These are phyloP conservation scores for Cheilosia impressa DNA, from an alignment of 2,888 invertebrate species.

Conservation along the genomic window DNA sequence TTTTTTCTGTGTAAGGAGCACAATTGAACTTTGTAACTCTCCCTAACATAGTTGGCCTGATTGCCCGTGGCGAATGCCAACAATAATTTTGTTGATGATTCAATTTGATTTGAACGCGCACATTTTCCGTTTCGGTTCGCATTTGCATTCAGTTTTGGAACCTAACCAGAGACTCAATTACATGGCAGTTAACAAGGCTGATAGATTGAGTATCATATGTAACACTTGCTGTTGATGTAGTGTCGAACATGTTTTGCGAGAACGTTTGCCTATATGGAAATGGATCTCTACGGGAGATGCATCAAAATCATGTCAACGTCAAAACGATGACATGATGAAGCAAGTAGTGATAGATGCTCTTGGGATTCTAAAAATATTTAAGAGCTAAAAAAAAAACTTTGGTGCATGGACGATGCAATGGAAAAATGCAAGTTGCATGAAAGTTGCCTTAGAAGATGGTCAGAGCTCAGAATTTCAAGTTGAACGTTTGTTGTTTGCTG, in stretches of 20 bases:
- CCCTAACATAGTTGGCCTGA: background rate
- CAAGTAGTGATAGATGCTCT: background rate
- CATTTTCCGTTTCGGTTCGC: background rate
- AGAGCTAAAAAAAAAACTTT: conserved; percentile 1
- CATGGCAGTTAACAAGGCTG: conserved; percentile 53
- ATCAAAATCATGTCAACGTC: conserved; percentile 49
- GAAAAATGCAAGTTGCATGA: no score
- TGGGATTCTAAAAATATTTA: conserved; percentile 28
- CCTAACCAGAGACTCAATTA: conserved; percentile 53
- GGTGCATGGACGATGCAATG: no score
- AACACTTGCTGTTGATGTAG: conserved; percentile 46
- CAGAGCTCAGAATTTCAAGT: no score
- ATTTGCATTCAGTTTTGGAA: conserved; percentile 62
- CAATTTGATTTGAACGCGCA: conserved; percentile 44
- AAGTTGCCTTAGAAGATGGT: no score
- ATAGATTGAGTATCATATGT: conserved; percentile 52
- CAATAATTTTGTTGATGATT: conserved; percentile 48
- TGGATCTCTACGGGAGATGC: background rate
- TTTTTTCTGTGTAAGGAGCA: conserved; percentile 7
- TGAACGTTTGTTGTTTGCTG: no score
- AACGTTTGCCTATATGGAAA: conserved; percentile 21
- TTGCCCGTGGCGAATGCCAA: conserved; percentile 33
- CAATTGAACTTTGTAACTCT: conserved; percentile 13
- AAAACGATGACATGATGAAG: conserved; percentile 11
- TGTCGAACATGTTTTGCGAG: conserved; percentile 29